These are phyloP conservation scores for Enteromius radiatus DNA, from an alignment of 2,797 vertebrate species.

Conservation along the genomic window DNA sequence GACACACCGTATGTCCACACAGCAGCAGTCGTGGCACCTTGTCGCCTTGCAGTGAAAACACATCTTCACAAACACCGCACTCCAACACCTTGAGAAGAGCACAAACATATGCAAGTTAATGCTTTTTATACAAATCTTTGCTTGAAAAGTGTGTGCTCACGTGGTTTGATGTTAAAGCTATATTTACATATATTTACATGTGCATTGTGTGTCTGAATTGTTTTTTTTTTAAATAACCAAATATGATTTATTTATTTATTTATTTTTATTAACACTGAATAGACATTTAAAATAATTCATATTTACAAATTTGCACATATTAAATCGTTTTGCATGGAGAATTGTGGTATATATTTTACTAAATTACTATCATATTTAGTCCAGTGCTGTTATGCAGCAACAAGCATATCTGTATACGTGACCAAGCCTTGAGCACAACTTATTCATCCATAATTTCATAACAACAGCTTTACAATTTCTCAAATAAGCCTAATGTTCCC, in stretches of 20 bases:
- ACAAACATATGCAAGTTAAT: background rate
- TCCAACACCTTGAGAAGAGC: conserved; percentile 85
- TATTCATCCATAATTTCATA: background rate
- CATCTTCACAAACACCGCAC: conserved; percentile 97
- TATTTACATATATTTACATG: background rate
- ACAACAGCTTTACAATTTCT: background rate
- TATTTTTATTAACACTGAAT: background rate
- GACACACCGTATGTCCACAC: conserved; percentile 96
- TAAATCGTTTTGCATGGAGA: background rate
- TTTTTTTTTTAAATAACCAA: background rate
- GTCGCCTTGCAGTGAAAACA: conserved; percentile 96
- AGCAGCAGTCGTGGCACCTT: conserved; percentile 96
- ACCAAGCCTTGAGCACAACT: background rate
- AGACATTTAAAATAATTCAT: background rate
- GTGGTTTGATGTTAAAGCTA: background rate
- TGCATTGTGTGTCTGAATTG: background rate
- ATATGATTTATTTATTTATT: no score
- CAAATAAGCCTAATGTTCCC: background rate
- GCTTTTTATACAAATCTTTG: background rate
- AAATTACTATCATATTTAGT: background rate
- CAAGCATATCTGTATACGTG: background rate
- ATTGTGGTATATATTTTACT: background rate
- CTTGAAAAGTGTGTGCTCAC: background rate
- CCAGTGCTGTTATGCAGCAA: background rate
- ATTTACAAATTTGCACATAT: background rate